phyloP scores from a whole-genome alignment of 2,888 invertebrate species.

The Agapostemon virescens region DNA sequence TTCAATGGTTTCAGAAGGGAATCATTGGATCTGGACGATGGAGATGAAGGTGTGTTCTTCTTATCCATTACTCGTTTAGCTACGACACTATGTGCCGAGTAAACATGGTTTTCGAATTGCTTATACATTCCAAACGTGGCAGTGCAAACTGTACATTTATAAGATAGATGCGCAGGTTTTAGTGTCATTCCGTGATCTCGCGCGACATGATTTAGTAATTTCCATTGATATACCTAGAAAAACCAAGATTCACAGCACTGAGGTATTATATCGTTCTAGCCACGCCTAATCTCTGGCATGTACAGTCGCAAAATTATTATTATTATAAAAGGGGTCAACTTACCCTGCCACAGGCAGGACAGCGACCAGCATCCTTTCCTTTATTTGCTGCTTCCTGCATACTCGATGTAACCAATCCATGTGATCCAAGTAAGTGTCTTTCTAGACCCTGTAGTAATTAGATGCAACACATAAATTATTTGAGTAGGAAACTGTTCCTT shows the following conservation, averaged over 20 bases:
- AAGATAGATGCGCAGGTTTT: constrained; percentile 95
- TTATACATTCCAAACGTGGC: constrained; percentile 98
- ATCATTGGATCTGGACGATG: constrained; percentile 82
- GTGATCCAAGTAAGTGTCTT: constrained; percentile 95
- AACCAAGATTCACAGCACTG: constrained; percentile 59
- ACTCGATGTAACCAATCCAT: constrained; percentile 96
- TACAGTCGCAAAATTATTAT: not conserved
- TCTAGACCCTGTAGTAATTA: constrained; percentile 88
- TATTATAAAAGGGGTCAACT: constrained; percentile 71
- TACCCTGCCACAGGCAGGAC: constrained; percentile 97
- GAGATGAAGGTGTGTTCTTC: constrained; percentile 82
- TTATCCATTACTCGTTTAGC: constrained; percentile 93
- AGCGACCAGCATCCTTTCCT: constrained; percentile 95
- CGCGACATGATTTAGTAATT: constrained; percentile 94
- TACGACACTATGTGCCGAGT: constrained; percentile 94
- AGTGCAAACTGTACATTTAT: constrained; percentile 97
- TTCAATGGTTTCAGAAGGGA: constrained; percentile 89
- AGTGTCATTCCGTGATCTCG: constrained; percentile 94
- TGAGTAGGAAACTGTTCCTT: not conserved
- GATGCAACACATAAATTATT: not conserved
- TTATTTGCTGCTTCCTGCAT: constrained; percentile 98
- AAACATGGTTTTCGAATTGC: constrained; percentile 96
- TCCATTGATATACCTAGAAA: constrained; percentile 94
- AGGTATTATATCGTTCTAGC: constrained; percentile 20
- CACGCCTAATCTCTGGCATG: not conserved